phyloP scores from a whole-genome alignment of 2,888 invertebrate species.

The Chloromyia formosa region DNA sequence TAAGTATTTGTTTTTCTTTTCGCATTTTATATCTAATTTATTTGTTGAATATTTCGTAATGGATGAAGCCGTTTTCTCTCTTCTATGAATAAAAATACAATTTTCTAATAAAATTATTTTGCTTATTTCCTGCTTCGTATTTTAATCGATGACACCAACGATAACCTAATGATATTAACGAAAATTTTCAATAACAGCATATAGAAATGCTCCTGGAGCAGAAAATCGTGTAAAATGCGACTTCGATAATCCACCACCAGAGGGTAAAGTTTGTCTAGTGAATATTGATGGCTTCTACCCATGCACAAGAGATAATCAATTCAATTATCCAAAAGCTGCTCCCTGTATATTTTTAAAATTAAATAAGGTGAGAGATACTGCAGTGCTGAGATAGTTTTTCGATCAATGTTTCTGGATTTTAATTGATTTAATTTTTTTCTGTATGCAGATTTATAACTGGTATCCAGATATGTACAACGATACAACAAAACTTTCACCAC shows the following conservation, averaged over 20 bases:
- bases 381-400: not conserved
- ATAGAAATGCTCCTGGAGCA: constrained; percentile 28
- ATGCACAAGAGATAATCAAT: constrained; percentile 81
- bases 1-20: constrained; percentile 62
- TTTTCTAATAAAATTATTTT: too few relatives aligned
- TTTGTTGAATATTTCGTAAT: too few relatives aligned
- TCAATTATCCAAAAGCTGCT: constrained; percentile 84
- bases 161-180: too few relatives aligned
- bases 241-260: constrained; percentile 69
- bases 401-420: not conserved
- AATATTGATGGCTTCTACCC: constrained; percentile 76
- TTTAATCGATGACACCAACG: too few relatives aligned
- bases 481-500: constrained; percentile 72
- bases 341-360: constrained; percentile 97
- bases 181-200: constrained; percentile 14
- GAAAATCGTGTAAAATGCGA: constrained; percentile 71
- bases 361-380: constrained; percentile 79
- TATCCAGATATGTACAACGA: constrained; percentile 65
- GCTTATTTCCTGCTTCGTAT: too few relatives aligned
- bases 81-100: too few relatives aligned
- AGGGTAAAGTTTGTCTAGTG: constrained; percentile 84
- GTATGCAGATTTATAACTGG: constrained; percentile 86
- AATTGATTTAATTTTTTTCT: constrained; percentile 23
- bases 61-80: too few relatives aligned
- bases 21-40: not conserved